phyloP scores from a whole-genome alignment of 2,888 invertebrate genomes.

The Colostygia pectinataria region DNA sequence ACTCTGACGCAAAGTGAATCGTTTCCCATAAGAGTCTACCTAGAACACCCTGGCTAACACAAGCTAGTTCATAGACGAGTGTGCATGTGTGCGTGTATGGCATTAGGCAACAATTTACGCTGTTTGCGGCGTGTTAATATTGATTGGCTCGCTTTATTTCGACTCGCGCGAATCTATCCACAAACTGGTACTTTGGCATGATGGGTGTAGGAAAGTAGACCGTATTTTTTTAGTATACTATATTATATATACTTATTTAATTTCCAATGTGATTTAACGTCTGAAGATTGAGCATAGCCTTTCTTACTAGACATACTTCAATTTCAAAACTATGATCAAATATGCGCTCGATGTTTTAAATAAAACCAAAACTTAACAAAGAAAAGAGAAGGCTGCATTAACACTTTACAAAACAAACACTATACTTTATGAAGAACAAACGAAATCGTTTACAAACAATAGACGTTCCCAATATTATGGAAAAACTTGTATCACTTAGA shows the following conservation, averaged over 20 bases:
- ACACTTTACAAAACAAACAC: too few species aligned
- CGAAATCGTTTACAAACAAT: constrained; percentile 23
- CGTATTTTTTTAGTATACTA: constrained; percentile 24
- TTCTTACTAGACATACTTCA: too few species aligned
- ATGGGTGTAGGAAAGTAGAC: constrained; percentile 30
- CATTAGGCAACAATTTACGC: constrained; percentile 84
- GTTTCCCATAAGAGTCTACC: constrained; percentile 13
- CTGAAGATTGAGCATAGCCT: too few species aligned
- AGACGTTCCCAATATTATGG: constrained; percentile 28
- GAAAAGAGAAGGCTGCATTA: too few species aligned
- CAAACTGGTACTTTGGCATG: constrained; percentile 57
- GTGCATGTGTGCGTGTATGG: constrained; percentile 68
- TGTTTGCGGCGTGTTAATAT: constrained; percentile 83
- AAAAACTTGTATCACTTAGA: constrained; percentile 23
- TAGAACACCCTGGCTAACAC: constrained; percentile 59
- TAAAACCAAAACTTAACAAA: too few species aligned
- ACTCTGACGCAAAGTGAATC: neutral
- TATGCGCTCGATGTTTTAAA: too few species aligned
- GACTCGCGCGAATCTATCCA: constrained; percentile 77
- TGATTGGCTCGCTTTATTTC: constrained; percentile 83
- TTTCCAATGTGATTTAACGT: neutral
- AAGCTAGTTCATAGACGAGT: constrained; percentile 55
- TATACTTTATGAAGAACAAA: constrained; percentile 12
- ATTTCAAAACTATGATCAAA: too few species aligned
- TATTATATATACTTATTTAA: neutral